These are phyloP conservation scores for Colistium nudipinnis DNA, from an alignment of 2,113 vertebrate species.

Conservation along the genomic window DNA sequence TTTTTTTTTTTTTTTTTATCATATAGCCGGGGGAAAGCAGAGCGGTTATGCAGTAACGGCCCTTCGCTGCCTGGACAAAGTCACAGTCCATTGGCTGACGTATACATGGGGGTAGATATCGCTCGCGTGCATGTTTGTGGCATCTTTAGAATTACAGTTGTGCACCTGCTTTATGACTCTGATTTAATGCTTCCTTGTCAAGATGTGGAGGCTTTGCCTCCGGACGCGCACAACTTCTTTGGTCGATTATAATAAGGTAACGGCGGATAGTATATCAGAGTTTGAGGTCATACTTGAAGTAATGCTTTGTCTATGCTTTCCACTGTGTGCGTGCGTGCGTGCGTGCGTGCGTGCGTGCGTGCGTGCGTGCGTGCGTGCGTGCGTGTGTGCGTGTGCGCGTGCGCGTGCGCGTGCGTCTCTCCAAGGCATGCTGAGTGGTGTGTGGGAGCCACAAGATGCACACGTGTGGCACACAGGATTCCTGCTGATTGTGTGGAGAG, in stretches of 20 bases:
- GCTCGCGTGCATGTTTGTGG: not conserved
- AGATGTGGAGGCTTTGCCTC: constrained; percentile 30
- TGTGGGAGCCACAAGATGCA: constrained; percentile 32
- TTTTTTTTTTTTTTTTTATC: constrained; percentile 31
- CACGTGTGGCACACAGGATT: constrained; percentile 19
- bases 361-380: constrained; percentile 18
- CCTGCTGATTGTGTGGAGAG: constrained; percentile 64
- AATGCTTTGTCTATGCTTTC: constrained; percentile 31
- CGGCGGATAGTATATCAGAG: constrained; percentile 18
- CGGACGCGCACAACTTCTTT: constrained; percentile 35
- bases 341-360: constrained; percentile 1
- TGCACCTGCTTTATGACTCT: constrained; percentile 19
- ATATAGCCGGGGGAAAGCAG: constrained; percentile 13
- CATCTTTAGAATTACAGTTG: constrained; percentile 15
- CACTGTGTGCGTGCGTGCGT: constrained; percentile 16
- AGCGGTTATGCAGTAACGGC: constrained; percentile 18
- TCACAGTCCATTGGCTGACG: constrained; percentile 4
- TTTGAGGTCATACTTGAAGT: constrained; percentile 33
- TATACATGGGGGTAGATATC: constrained; percentile 5
- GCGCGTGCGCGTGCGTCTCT: constrained; percentile 2
- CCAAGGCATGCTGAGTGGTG: not conserved
- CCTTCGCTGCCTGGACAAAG: constrained; percentile 15
- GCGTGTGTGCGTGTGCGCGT: constrained; percentile 4
- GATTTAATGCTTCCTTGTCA: constrained; percentile 1
- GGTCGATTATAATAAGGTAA: constrained; percentile 52